Evolutionary conservation across 1,140 invertebrate genomes (phyloP).

Genomic region (Drosophila miranda): DNA sequence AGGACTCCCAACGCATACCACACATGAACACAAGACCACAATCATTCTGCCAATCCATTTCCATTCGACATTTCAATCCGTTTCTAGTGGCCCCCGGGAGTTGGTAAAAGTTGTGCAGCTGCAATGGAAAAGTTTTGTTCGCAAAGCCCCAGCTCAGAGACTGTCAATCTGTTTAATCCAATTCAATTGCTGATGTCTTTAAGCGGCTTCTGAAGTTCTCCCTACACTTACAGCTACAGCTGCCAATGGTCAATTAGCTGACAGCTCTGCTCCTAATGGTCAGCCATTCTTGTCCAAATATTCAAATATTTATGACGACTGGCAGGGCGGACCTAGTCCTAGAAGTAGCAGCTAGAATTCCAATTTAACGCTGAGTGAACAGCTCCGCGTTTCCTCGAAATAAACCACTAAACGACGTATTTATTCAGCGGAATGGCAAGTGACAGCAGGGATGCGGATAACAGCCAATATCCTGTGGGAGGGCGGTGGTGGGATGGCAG

Average conservation of each 20-base stretch:
- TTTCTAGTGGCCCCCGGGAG: constrained; percentile 16
- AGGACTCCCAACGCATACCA: constrained; percentile 7
- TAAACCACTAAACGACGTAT: constrained; percentile 44
- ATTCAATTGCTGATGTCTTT: constrained; percentile 53
- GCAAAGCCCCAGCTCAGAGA: constrained; percentile 47
- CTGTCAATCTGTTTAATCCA: constrained; percentile 53
- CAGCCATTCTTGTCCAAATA: constrained; percentile 37
- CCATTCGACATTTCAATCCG: constrained; percentile 22
- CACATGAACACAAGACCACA: background rate
- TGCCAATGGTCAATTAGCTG: constrained; percentile 50
- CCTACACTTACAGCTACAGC: constrained; percentile 12
- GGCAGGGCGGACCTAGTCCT: background rate
- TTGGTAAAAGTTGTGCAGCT: constrained; percentile 35
- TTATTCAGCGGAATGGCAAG: constrained; percentile 27
- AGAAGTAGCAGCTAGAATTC: constrained; percentile 32
- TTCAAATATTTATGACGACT: constrained; percentile 72
- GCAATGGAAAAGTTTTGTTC: constrained; percentile 47
- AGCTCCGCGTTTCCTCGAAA: constrained; percentile 22
- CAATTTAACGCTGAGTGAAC: constrained; percentile 75
- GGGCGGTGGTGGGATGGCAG: constrained; percentile 11
- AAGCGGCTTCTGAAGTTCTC: constrained; percentile 34
- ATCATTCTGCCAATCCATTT: constrained; percentile 34
- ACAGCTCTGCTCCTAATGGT: constrained; percentile 41
- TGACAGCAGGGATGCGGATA: constrained; percentile 32
- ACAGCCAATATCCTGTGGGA: constrained; percentile 62